Base-by-base conservation (phyloP, 2,797 vertebrate genomes). In the Rhabdomys pumilio region DNA sequence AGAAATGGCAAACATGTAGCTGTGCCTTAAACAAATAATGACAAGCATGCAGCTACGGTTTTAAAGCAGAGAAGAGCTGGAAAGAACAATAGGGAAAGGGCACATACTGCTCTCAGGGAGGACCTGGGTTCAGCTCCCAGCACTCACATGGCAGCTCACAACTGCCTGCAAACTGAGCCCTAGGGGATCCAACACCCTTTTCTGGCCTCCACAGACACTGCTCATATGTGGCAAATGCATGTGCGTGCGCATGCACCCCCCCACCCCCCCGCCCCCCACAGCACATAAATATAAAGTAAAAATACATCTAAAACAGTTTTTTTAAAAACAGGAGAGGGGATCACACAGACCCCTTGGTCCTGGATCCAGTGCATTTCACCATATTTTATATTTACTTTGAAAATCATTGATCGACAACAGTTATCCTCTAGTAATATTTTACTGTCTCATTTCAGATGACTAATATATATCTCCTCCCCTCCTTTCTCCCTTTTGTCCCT, bases 331-430 rank as follows among this genome's bases (percentile, higher is more conserved):
- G 17, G 17, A 34, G 15, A n/a, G 26, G 63, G 59, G 91, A 95
- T 88, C 82, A 90, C 1, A 90, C 14, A 93, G 77, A 73, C 14
- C 19, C 93, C 47, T 19, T 61, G 44, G 44, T 13, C 34, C 90
- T 81, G 82, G 92, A 75, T 63, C 44, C 59, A 77, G 67, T 47
- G 13, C 72, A 86, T 73, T 96, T 96, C 47, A 76, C 20, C 11
- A 85, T 34, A 81, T 87, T 91, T 91, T 67, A 90, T 55, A 86
- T 4, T 90, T 90, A 89, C 59, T 82, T 77, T 91, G 76, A 97
- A 94, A 96, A 96, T 72, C 31, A 47, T 2, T 15, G 34, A 90
- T 24, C 65, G 24, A 63, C 29, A 82, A 63, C 65, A 34, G 44
- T 80, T 94, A 92, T 63, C 20, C 44, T 53, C 75, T 88, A 63